Evolutionary conservation across 2,888 invertebrate species (phyloP).

Genomic region (Andrena dorsata): DNA sequence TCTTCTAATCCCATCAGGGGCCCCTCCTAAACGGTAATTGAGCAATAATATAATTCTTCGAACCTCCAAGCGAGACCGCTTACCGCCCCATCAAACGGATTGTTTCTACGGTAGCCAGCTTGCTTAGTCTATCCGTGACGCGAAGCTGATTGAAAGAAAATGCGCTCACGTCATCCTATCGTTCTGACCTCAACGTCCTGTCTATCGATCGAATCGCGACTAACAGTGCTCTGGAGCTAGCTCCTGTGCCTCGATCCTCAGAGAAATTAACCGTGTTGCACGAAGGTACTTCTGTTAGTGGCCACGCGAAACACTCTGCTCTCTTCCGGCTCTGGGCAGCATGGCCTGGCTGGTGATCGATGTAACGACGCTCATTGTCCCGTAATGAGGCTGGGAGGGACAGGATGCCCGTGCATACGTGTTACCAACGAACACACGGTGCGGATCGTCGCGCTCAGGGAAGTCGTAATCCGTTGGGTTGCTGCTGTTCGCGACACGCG

Average conservation of each 20-base stretch:
- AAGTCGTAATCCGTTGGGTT: background rate
- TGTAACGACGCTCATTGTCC: slow-evolving; percentile 82
- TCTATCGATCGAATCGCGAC: background rate
- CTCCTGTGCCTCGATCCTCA: background rate
- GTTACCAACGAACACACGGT: slow-evolving; percentile 22
- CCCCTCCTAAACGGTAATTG: slow-evolving; percentile 40
- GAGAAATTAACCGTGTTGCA: slow-evolving; percentile 52
- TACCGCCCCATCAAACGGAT: slow-evolving; percentile 5
- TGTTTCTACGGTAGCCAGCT: background rate
- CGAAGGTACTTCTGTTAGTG: slow-evolving; percentile 16
- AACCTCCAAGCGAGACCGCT: slow-evolving; percentile 18
- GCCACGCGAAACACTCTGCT: slow-evolving; percentile 53
- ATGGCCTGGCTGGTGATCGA: slow-evolving; percentile 75
- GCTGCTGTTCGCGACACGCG: background rate
- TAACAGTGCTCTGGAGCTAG: background rate
- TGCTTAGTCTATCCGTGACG: background rate
- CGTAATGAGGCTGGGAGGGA: slow-evolving; percentile 83
- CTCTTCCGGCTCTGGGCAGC: slow-evolving; percentile 71
- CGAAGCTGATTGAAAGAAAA: slow-evolving; percentile 5
- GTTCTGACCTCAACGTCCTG: background rate
- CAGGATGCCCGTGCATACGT: slow-evolving; percentile 78
- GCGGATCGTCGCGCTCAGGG: background rate
- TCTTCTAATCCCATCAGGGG: slow-evolving; percentile 45
- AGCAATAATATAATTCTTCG: slow-evolving; percentile 51
- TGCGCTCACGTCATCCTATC: slow-evolving; percentile 6